These are phyloP conservation scores for Cerceris rybyensis DNA, from an alignment of 2,888 invertebrate species.

Conservation along the genomic window DNA sequence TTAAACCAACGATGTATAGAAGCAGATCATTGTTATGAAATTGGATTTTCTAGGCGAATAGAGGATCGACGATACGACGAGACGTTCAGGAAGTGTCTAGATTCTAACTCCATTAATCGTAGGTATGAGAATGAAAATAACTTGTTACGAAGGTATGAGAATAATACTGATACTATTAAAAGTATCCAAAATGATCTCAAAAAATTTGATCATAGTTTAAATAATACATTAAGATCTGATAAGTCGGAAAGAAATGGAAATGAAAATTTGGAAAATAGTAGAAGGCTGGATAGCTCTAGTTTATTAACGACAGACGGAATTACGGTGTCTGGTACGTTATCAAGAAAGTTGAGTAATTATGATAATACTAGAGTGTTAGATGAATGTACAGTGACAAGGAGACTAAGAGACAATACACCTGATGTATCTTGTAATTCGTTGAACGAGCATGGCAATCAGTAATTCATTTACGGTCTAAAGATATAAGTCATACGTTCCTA, in stretches of 20 bases:
- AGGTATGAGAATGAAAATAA: constrained; percentile 77
- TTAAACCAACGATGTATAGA: constrained; percentile 72
- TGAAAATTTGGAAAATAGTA: constrained; percentile 75
- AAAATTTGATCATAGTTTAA: constrained; percentile 76
- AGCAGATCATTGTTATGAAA: constrained; percentile 68
- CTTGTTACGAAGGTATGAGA: constrained; percentile 72
- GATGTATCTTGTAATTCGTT: constrained; percentile 75
- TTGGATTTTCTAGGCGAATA: constrained; percentile 68
- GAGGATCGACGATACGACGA: constrained; percentile 74
- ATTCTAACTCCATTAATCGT: constrained; percentile 75
- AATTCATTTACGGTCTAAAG: constrained; percentile 47
- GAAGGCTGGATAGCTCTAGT: constrained; percentile 65
- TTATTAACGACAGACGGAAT: constrained; percentile 71
- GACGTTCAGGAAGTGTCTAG: constrained; percentile 72
- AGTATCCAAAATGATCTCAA: constrained; percentile 78
- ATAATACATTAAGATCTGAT: constrained; percentile 74
- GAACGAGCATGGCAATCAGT: constrained; percentile 72
- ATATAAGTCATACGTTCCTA: constrained; percentile 55
- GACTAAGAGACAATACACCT: constrained; percentile 70
- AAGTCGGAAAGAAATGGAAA: constrained; percentile 74
- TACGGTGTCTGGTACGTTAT: constrained; percentile 72
- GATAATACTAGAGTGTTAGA: constrained; percentile 73
- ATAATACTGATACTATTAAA: constrained; percentile 70
- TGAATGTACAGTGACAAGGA: constrained; percentile 72
- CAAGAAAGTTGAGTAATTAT: constrained; percentile 75